Base-by-base conservation (phyloP, 2,113 vertebrate species). In the Thinocorus orbignyianus region DNA sequence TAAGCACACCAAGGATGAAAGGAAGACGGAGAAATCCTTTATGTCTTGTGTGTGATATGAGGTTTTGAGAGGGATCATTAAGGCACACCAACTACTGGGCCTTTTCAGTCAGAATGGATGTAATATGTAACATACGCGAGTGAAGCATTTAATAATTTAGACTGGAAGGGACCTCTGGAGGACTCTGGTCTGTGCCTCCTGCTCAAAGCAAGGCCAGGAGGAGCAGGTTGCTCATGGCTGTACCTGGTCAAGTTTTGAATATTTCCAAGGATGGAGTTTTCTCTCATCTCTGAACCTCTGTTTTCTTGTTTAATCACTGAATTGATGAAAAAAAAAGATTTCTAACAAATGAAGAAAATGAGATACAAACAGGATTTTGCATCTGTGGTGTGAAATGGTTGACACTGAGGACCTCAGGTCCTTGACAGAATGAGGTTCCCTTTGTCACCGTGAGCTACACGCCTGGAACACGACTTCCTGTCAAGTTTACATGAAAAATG, bases 381-480 rank as follows among this genome's bases (percentile, higher is more conserved):
- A 71, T 68, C n/a, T 3, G 3, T 28, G 41, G 6, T 66, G 18
- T 71, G 61, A 44, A 71, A 33, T 15, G 12, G 48, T 16, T 86
- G 80, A 61, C 4, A 8, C 16, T 37, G 57, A 91, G 30, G 39
- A 46, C n/a, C 17, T 62, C n/a, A 55, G 18, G 14, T 46, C 57
- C 54, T 46, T 80, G 52, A 19, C 35, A 57, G 65, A 73, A 61
- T 39, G 42, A 46, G 18, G 12, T 42, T 12, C 9, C 18, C 18
- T 72, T 35, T n/a, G 33, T 60, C 9, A 13, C 31, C 5, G 12
- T 25, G 17, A 83, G 18, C 13, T 49, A 9, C 0, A 0, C 23
- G 72, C 52, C 39, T 48, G 41, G 14, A 91, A 10, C 31, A 70
- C 1, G 0, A 17, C 19, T 70, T 81, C 30, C 48, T 84, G 30